Conservation (phyloP, 2,888 invertebrate genomes). For the Rhyacophila evoluta region DNA sequence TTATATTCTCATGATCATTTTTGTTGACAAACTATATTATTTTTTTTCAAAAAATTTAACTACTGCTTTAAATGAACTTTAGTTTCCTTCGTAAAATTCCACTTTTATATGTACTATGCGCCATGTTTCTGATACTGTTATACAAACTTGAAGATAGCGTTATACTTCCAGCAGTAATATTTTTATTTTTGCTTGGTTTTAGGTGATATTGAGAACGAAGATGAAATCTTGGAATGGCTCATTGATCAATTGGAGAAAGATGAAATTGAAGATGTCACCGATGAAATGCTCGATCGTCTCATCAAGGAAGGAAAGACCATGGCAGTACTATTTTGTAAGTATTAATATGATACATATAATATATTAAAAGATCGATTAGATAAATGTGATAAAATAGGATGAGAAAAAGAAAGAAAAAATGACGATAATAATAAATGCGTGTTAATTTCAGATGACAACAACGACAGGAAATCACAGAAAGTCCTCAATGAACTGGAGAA, state of each 20-base stretch:
- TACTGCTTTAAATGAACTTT: too few species aligned
- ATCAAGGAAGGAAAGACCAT: conserved; percentile 90
- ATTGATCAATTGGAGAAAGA: conserved; percentile 89
- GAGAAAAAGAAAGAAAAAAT: too few species aligned
- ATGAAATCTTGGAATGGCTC: conserved; percentile 89
- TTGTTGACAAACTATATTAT: too few species aligned
- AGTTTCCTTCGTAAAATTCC: too few species aligned
- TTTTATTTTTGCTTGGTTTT: conserved; percentile 37
- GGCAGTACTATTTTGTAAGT: conserved; percentile 91
- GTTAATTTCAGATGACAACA: conserved; percentile 80
- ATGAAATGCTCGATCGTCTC: conserved; percentile 92
- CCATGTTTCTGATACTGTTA: too few species aligned
- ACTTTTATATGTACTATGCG: too few species aligned
- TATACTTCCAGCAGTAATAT: too few species aligned
- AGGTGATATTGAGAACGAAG: conserved; percentile 89
- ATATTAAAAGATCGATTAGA: too few species aligned
- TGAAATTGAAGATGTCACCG: conserved; percentile 95
- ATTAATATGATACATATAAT: conserved; percentile 4
- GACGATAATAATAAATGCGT: not conserved
- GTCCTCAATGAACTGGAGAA: conserved; percentile 91
- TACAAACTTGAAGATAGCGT: too few species aligned
- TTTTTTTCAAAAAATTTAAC: too few species aligned
- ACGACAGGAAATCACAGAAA: conserved; percentile 87
- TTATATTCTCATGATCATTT: too few species aligned
- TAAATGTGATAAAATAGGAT: too few species aligned